Conservation (phyloP, 2,797 vertebrate species). For the Rhinoraja longicauda region DNA sequence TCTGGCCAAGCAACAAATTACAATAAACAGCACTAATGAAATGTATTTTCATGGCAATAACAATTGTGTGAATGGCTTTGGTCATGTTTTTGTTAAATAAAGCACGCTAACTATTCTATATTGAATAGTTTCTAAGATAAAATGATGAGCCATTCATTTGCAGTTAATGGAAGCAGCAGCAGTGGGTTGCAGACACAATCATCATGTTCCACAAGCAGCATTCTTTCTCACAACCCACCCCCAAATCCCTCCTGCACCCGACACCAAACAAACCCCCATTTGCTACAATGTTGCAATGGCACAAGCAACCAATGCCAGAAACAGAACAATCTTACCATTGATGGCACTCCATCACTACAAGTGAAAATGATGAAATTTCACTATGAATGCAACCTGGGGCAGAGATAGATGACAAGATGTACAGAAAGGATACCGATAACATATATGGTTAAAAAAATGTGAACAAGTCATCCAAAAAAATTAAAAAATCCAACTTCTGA, state of each 20-base stretch:
- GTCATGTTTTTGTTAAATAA: not conserved
- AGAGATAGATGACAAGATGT: not conserved
- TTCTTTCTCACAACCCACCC: no score
- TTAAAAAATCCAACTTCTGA: not conserved
- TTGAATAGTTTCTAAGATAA: not conserved
- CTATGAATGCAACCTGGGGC: constrained; percentile 5
- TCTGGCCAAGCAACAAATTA: not conserved
- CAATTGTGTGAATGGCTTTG: not conserved
- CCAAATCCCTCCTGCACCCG: no score
- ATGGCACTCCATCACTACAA: not conserved
- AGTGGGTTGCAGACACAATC: not conserved
- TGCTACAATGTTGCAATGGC: not conserved
- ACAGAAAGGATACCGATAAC: not conserved
- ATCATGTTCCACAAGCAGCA: not conserved
- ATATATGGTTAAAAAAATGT: not conserved
- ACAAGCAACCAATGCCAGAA: not conserved
- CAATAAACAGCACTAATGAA: not conserved
- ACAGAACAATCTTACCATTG: not conserved
- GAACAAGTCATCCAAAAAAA: not conserved
- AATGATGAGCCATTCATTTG: not conserved
- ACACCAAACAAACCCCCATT: no score
- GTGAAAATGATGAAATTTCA: not conserved
- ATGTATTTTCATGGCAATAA: not conserved
- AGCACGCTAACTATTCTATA: not conserved
- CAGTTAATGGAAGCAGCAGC: not conserved